Evolutionary conservation across 2,113 vertebrate species (phyloP).

Genomic region (Charina bottae): DNA sequence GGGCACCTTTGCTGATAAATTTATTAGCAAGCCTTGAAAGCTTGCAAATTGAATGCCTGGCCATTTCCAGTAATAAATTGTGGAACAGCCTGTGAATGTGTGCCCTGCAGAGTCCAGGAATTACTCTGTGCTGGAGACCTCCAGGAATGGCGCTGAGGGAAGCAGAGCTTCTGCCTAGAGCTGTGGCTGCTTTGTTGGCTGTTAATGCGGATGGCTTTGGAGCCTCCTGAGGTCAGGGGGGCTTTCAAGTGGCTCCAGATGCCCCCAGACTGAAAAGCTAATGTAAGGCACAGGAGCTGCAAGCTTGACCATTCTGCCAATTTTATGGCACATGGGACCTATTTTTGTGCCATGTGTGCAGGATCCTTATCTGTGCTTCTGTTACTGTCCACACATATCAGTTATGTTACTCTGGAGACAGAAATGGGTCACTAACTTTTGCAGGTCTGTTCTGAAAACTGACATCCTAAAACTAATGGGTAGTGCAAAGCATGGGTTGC

Average conservation of each 20-base stretch:
- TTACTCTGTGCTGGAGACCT: constrained; percentile 76
- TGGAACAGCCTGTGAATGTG: constrained; percentile 84
- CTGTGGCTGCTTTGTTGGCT: constrained; percentile 65
- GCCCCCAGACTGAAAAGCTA: constrained; percentile 71
- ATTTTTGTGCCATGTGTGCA: neutral
- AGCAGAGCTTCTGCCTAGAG: constrained; percentile 70
- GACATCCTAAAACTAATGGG: neutral
- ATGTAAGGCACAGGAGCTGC: constrained; percentile 52
- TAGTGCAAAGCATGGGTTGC: neutral
- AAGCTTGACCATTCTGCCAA: neutral
- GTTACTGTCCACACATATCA: neutral
- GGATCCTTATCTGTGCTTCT: neutral
- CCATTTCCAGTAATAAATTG: constrained; percentile 86
- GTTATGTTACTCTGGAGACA: neutral
- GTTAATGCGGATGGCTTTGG: constrained; percentile 78
- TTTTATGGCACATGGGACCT: neutral
- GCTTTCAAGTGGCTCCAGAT: neutral
- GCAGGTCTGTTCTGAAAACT: neutral
- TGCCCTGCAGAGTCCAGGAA: constrained; percentile 81
- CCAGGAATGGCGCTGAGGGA: constrained; percentile 75
- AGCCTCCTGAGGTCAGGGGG: constrained; percentile 57
- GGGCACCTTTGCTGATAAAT: constrained; percentile 87
- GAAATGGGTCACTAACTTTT: neutral
- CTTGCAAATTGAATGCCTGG: constrained; percentile 87
- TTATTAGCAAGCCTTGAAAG: constrained; percentile 83